phyloP scores from a whole-genome alignment of 2,797 vertebrate genomes.

The Poecilia velifera region DNA sequence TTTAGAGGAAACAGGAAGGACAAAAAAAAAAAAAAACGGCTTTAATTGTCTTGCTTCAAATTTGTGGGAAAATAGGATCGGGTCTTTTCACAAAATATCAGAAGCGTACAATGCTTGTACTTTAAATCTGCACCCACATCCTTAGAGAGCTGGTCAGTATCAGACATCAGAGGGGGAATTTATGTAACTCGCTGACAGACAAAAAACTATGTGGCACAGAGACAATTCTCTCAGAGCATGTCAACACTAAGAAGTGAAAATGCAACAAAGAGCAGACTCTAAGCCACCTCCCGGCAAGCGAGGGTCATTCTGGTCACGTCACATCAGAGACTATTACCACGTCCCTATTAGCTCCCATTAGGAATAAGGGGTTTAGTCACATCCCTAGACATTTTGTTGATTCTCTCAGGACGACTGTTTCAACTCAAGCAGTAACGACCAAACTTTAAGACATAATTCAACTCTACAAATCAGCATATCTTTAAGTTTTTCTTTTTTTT shows the following conservation, averaged over 20 bases:
- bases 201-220: slow-evolving; percentile 34
- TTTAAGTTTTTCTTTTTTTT: slow-evolving; percentile 17
- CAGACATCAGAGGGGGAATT: slow-evolving; percentile 32
- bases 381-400: slow-evolving; percentile 43
- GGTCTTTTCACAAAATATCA: slow-evolving; percentile 23
- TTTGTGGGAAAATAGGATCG: slow-evolving; percentile 28
- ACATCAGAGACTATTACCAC: slow-evolving; percentile 61
- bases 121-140: slow-evolving; percentile 29
- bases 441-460: slow-evolving; percentile 1
- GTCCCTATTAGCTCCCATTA: slow-evolving; percentile 52
- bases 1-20: slow-evolving; percentile 38
- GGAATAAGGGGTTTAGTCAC: slow-evolving; percentile 55
- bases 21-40: slow-evolving; percentile 4
- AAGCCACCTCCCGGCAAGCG: slow-evolving; percentile 39
- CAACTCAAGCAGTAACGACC: slow-evolving; percentile 41
- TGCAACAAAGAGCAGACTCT: slow-evolving; percentile 43
- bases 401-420: slow-evolving; percentile 15
- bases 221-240: slow-evolving; percentile 47
- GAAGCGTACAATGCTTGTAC: slow-evolving; percentile 7
- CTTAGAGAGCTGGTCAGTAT: slow-evolving; percentile 75
- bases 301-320: slow-evolving; percentile 57
- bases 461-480: slow-evolving; percentile 30
- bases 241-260: slow-evolving; percentile 33
- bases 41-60: slow-evolving; percentile 24
- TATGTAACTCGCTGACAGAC: slow-evolving; percentile 63